Base-by-base conservation (phyloP, 2,888 invertebrate genomes). In the Clusia tigrina region DNA sequence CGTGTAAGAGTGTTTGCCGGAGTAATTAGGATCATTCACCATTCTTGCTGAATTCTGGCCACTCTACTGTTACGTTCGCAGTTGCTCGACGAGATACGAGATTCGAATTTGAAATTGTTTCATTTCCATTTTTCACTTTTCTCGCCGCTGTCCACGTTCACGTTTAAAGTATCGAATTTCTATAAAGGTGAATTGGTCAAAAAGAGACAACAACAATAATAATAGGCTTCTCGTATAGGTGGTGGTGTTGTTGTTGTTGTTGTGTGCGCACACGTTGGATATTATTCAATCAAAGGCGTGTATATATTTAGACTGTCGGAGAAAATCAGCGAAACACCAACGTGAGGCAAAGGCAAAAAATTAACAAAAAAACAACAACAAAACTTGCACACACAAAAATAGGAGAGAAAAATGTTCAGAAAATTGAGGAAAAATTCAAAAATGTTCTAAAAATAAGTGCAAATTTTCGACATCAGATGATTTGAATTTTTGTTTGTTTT, bases 241-340 rank as follows among this genome's bases (percentile, higher is more conserved):
- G n/a, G n/a, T n/a, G n/a, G n/a, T n/a, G n/a, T n/a, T n/a, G n/a
- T n/a, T n/a, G n/a, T n/a, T n/a, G n/a, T n/a, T n/a, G n/a, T n/a
- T n/a, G n/a, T n/a, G n/a, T n/a, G n/a, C n/a, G 46, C 48, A 23
- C 57, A 60, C 60, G 38, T 70, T 69, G 66, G 70, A 78, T 71
- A 78, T 78, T 74, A 74, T 75, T 73, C 77, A 77, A 81, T 78
- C 77, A 77, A 78, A 81, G 82, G 83, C 83, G n/a, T n/a, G n/a
- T n/a, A n/a, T n/a, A 82, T 83, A 83, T 84, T 84, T 83, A 83
- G 83, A 76, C 79, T 77, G 79, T 72, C 74, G 71, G 74, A 74
- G 78, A 71, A 77, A 74, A 74, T 67, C 75, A 73, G 72, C 70
- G 67, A 66, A 63, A 51, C 26, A 57, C n/a, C 42, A 59, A 62